Conservation (phyloP, 2,113 vertebrate genomes). For the Cavia aperea region DNA sequence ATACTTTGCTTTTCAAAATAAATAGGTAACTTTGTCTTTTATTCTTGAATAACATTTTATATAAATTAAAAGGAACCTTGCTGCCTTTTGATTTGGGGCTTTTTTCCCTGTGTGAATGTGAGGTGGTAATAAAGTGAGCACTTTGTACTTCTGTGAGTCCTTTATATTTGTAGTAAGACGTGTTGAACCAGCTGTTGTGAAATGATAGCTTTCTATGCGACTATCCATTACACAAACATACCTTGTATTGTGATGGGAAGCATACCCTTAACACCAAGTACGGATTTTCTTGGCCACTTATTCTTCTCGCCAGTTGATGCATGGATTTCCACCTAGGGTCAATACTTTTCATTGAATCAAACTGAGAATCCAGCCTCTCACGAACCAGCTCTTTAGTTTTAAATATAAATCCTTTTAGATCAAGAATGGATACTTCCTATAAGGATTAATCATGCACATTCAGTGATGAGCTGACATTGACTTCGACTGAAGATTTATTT, state of each 20-base stretch:
- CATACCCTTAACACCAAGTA: background rate
- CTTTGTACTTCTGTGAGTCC: background rate
- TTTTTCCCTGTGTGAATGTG: background rate
- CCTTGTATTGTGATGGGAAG: background rate
- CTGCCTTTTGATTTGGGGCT: background rate
- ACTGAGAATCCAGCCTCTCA: conserved; percentile 9
- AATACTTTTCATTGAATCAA: conserved; percentile 44
- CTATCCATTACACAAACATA: background rate
- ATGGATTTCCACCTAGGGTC: conserved; percentile 19
- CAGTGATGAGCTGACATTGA: background rate
- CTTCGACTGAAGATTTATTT: conserved; percentile 28
- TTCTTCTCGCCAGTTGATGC: background rate
- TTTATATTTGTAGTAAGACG: conserved; percentile 7
- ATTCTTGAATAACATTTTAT: conserved; percentile 24
- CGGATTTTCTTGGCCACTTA: conserved; percentile 14
- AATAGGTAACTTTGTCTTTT: conserved; percentile 1
- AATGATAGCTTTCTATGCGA: background rate
- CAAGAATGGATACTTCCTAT: conserved; percentile 15
- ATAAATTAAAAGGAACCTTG: conserved; percentile 30
- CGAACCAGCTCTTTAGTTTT: conserved; percentile 33
- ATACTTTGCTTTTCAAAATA: conserved; percentile 39
- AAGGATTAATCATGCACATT: conserved; percentile 7
- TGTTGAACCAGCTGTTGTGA: background rate
- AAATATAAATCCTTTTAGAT: conserved; percentile 50
- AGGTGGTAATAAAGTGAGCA: background rate